Evolutionary conservation across 2,888 invertebrate species (phyloP), one percentile per base, ranked within the genome.

Genomic region (Drosophila glabriapex): DNA sequence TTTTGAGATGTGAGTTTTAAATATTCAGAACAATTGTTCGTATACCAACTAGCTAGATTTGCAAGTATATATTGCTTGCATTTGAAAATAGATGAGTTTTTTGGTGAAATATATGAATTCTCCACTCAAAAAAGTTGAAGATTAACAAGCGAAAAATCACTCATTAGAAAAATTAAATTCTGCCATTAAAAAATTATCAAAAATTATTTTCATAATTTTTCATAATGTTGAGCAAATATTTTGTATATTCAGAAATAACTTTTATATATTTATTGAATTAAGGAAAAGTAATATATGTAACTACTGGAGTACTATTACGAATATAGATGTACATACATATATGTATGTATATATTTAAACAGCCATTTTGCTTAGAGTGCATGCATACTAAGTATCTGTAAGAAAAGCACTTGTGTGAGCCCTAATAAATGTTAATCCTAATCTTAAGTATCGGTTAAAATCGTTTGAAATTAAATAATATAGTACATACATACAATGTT

Each of bases 391-490:
- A 41, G 50, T 75, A 56, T 43, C 60, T 39, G 14, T 65, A 72
- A 67, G 66, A 33, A 56, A 43, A 72, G 65, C 73, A 68, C 70
- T 59, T 69, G 63, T 58, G 53, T 62, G 67, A 62, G 50, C 50
- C 56, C 58, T 33, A 25, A 31, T 49, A 60, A 35, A 59, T 37
- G 50, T 41, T 62, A 73, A 55, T 60, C 50, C 41, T 66, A 65
- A 75, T 53, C 73, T 73, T 62, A 50, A 78, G 89, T 86, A 85
- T 73, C 79, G 84, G 76, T 87, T 82, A 67, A 43, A 68, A 69
- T 54, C 58, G 61, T 71, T 68, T 59, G 53, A 78, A 46, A 67
- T 58, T 28, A 49, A 64, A 49, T 64, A 61, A 60, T 63, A 59
- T 76, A 73, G 73, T 72, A 28, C 55, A 25, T 28, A 37, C 28